These are phyloP conservation scores for Sciurus vulgaris DNA, from an alignment of 2,797 vertebrate genomes.

Conservation along the genomic window DNA sequence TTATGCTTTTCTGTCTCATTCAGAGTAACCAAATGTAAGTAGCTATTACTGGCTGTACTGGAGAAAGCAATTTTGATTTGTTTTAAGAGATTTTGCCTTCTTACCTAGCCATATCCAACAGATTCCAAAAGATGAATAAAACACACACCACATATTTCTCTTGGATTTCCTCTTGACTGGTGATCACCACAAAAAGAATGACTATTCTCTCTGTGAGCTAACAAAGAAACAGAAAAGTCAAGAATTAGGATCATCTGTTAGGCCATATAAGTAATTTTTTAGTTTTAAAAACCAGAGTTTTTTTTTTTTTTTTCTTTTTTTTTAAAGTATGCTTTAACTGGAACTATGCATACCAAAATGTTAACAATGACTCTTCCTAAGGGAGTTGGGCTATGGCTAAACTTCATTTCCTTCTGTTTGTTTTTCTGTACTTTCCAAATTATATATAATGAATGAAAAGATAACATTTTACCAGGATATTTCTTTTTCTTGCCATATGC, in stretches of 20 bases:
- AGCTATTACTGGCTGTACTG: constrained; percentile 27
- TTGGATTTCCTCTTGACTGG: constrained; percentile 94
- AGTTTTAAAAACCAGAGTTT: constrained; percentile 53
- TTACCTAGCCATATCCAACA: constrained; percentile 93
- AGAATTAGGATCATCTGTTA: constrained; percentile 65
- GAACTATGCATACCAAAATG: constrained; percentile 46
- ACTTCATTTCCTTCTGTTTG: constrained; percentile 56
- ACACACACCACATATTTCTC: constrained; percentile 93
- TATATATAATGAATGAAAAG: constrained; percentile 57
- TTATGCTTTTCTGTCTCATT: constrained; percentile 64
- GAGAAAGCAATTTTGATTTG: constrained; percentile 54
- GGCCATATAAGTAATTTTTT: constrained; percentile 41
- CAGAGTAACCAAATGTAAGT: constrained; percentile 55
- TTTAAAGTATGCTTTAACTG: constrained; percentile 42
- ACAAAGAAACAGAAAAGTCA: constrained; percentile 78
- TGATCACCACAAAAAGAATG: constrained; percentile 93
- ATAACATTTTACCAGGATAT: constrained; percentile 32
- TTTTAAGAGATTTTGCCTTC: constrained; percentile 56
- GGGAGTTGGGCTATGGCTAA: not conserved
- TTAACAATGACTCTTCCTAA: not conserved
- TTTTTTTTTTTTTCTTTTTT: constrained; percentile 4
- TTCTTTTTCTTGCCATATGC: constrained; percentile 36
- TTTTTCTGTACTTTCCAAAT: constrained; percentile 59
- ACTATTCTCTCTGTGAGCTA: constrained; percentile 95
- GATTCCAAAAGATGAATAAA: constrained; percentile 95